Percentiles rank a stretch among this genome's conserved stretches.
Evolutionary conservation across 1,140 invertebrate species (phyloP).

Genomic region (Zaprionus ghesquierei): DNA sequence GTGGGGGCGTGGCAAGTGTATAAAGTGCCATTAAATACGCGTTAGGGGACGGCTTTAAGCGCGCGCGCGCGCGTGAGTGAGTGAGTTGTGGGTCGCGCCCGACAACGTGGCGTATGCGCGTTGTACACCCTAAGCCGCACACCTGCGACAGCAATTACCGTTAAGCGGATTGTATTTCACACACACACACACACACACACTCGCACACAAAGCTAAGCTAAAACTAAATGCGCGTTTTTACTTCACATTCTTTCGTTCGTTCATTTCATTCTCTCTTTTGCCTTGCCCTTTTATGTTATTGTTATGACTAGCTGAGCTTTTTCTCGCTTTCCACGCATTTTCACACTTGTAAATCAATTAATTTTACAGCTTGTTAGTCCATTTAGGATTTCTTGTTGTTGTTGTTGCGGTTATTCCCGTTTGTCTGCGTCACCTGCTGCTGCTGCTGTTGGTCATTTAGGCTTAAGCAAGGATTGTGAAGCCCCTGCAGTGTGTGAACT

Average conservation of each 20-base stretch:
- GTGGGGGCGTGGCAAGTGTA: conserved; percentile 34
- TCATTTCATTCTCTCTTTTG: conserved; percentile 5
- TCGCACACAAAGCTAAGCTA: conserved; percentile 45
- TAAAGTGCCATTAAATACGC: conserved; percentile 42
- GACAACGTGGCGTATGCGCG: conserved; percentile 30
- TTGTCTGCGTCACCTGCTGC: conserved; percentile 56
- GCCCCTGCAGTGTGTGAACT: conserved; percentile 65
- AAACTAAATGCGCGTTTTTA: conserved; percentile 54
- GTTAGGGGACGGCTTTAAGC: conserved; percentile 36
- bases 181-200: background rate
- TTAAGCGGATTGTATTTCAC: conserved; percentile 72
- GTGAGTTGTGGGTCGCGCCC: background rate
- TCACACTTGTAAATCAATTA: conserved; percentile 79
- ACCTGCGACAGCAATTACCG: conserved; percentile 60
- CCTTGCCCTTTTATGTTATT: conserved; percentile 19
- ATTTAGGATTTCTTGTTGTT: conserved; percentile 21
- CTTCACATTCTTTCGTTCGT: conserved; percentile 13
- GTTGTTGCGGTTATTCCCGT: conserved; percentile 13
- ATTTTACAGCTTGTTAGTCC: conserved; percentile 56
- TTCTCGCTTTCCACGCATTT: conserved; percentile 55
- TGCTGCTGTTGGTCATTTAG: conserved; percentile 72
- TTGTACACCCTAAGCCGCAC: conserved; percentile 13
- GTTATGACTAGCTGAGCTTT: conserved; percentile 37
- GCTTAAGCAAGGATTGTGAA: conserved; percentile 73
- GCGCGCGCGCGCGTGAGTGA: conserved; percentile 26